phyloP scores from a whole-genome alignment of 2,113 vertebrate species.

The Synodontis membranacea region DNA sequence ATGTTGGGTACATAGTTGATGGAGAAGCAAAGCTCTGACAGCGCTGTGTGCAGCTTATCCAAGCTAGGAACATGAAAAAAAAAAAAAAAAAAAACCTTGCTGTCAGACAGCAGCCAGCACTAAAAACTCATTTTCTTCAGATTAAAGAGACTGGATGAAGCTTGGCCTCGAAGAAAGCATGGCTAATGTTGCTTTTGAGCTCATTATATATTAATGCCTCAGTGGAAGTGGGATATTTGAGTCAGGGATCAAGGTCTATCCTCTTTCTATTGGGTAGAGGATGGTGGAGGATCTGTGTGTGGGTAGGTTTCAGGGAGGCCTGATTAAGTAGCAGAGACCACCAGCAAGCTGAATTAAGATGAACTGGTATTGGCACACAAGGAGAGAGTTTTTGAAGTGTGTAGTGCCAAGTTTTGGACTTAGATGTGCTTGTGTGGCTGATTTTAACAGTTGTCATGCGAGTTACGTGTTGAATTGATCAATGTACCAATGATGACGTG shows the following conservation, averaged over 20 bases:
- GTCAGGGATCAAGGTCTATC: constrained; percentile 27
- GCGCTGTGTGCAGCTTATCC: constrained; percentile 98
- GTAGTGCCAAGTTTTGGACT: neutral
- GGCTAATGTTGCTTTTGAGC: neutral
- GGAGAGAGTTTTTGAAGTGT: neutral
- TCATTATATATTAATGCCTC: constrained; percentile 16
- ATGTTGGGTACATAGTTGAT: constrained; percentile 99
- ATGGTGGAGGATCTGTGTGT: constrained; percentile 26
- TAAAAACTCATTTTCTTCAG: constrained; percentile 51
- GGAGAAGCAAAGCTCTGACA: constrained; percentile 99
- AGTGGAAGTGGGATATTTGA: constrained; percentile 22
- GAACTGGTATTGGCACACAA: neutral
- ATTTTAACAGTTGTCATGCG: neutral
- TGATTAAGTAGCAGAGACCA: constrained; percentile 32
- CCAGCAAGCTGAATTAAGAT: constrained; percentile 21
- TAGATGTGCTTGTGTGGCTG: neutral
- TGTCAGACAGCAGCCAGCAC: constrained; percentile 16
- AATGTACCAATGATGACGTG: no score
- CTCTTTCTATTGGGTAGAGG: constrained; percentile 40
- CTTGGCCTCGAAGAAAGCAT: constrained; percentile 17
- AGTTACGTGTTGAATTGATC: neutral
- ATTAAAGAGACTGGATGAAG: constrained; percentile 31
- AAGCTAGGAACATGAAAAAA: constrained; percentile 73
- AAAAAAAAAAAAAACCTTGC: neutral
- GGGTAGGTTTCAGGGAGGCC: neutral